These are phyloP conservation scores for Thomomys bottae DNA, from an alignment of 2,113 vertebrate genomes.

Conservation along the genomic window DNA sequence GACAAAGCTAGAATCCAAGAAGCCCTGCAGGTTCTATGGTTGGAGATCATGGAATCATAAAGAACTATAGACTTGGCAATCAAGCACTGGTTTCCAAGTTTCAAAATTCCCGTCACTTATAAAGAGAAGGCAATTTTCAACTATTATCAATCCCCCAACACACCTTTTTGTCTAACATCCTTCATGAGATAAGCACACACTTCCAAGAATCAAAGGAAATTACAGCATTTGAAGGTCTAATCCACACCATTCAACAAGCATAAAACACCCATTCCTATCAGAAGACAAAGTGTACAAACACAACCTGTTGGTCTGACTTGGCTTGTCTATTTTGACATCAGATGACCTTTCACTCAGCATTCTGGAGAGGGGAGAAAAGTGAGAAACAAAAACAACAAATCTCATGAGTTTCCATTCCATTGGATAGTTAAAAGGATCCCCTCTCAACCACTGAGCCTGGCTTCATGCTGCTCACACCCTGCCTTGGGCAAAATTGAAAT, in stretches of 20 bases:
- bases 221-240: background rate
- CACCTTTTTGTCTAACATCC: background rate
- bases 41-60: background rate
- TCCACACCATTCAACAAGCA: background rate
- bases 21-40: too few relatives aligned
- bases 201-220: background rate
- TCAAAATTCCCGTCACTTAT: background rate
- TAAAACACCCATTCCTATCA: background rate
- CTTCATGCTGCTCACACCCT: slow-evolving; percentile 68
- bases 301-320: background rate
- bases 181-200: background rate
- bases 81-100: background rate
- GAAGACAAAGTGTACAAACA: background rate
- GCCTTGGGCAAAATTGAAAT: slow-evolving; percentile 77
- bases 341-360: background rate
- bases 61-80: background rate
- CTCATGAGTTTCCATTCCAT: background rate
- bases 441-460: background rate
- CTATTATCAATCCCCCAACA: background rate
- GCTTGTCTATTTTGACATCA: background rate
- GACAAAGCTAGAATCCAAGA: background rate
- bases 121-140: background rate
- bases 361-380: background rate
- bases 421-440: background rate
- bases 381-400: slow-evolving; percentile 11